A percentile compares a stretch with the other conserved stretches of the same genome.
Conservation (phyloP, 2,797 vertebrate species). For the Scomberomorus guttatus region DNA sequence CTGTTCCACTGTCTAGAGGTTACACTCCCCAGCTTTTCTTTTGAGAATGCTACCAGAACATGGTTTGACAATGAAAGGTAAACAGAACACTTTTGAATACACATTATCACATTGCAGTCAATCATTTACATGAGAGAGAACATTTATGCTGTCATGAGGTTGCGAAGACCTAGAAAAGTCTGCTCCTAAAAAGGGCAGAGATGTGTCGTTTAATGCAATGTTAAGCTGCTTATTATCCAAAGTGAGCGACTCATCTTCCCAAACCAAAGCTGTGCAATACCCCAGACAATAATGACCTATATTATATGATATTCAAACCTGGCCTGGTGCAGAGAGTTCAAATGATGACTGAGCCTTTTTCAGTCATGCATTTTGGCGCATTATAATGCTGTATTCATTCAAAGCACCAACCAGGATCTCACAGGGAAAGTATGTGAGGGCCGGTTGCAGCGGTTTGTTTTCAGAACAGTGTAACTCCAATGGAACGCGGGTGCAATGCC, state of each 20-base stretch:
- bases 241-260: constrained; percentile 30
- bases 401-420: constrained; percentile 63
- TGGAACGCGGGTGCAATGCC: constrained; percentile 71
- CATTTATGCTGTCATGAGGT: constrained; percentile 5
- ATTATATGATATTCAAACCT: constrained; percentile 23
- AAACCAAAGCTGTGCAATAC: constrained; percentile 24
- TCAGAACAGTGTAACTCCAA: constrained; percentile 77
- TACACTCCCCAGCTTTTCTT: constrained; percentile 11
- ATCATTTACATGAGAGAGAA: constrained; percentile 46
- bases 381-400: constrained; percentile 71
- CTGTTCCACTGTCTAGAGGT: constrained; percentile 8
- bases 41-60: constrained; percentile 4
- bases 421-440: constrained; percentile 76
- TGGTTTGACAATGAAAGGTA: constrained; percentile 25
- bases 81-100: constrained; percentile 15
- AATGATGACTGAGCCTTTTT: constrained; percentile 44
- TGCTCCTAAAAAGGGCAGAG: constrained; percentile 31
- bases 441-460: constrained; percentile 76
- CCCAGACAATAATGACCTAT: constrained; percentile 36
- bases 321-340: constrained; percentile 48
- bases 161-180: constrained; percentile 2
- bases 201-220: constrained; percentile 1
- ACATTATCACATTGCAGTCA: constrained; percentile 43
- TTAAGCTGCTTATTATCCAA: constrained; percentile 24
- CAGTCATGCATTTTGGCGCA: constrained; percentile 53